Evolutionary conservation across 1,140 invertebrate species (phyloP), one percentile per base, ranked within the genome.

Genomic region (Myzus persicae): DNA sequence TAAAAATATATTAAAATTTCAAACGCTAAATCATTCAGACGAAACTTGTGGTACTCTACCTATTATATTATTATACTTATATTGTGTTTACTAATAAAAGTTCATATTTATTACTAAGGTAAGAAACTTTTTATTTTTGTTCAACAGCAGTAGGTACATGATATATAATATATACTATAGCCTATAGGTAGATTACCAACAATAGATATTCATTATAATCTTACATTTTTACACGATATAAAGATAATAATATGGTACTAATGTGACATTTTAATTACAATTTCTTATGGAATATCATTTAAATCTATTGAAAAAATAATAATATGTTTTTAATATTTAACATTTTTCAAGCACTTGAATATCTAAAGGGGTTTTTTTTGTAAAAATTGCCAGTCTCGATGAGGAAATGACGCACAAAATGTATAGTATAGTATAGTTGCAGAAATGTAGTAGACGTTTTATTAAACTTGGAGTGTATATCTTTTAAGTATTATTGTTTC

Each of bases 1-100:
- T 84, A 84, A 85, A 76, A 76, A 76, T 76, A 76, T 76, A n/a
- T 76, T n/a, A 18, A 76, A 76, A 76, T n/a, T n/a, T n/a, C 59
- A 18, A 76, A 85, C 84, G 11, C 20, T 85, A 44, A 85, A 85
- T 85, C 40, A 84, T 84, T 84, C 26, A 11, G 7, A 44, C 24
- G 44, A 31, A 44, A 40, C 84, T 44, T 76, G 14, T 76, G 59
- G 59, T 76, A 51, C 20, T n/a, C 18, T 22, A 24, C 48, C 48
- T 51, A 51, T 22, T 51, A 51, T 51, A 76, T n/a, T 76, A 44
- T 44, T 8, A 8, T 44, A 44, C 9, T 31, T 4, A 31, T 31
- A 59, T 59, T 31, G 26, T 18, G 59, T 76, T n/a, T n/a, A n/a
- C 59, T 76, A 76, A 76, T 76, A 76, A 76, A 76, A 76, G 59